Evolutionary conservation across 2,797 vertebrate genomes (phyloP), one percentile per base, ranked within the genome.

Genomic region (Lepus oiostolus): DNA sequence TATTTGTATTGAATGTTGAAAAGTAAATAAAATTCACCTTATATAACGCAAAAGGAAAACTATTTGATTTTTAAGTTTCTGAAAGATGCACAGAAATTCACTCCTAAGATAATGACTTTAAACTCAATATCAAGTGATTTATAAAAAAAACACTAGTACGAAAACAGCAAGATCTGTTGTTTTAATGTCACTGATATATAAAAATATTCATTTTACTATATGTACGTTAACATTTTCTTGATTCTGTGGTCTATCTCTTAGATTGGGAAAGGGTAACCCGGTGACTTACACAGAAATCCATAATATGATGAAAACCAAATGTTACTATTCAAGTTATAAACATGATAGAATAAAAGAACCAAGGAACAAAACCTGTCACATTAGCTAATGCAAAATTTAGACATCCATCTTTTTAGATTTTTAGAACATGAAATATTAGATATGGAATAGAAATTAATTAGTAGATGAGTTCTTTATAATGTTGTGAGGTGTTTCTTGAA

Each of bases 91-190:
- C 30, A 86, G 26, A 85, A 82, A 79, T 82, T 84, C 21, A 74
- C 3, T 75, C n/a, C 60, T 92, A 86, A 16, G 10, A 79, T 88
- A 67, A 54, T 68, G 72, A 88, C 35, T 90, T 95, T 42, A 92
- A 91, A 93, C 28, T 95, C 72, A 92, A 28, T 42, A 60, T 83
- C 54, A 91, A 86, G n/a, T 87, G 54, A 76, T 58, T 74, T 88
- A 62, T 58, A 76, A 77, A 91, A 14, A 42, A 2, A 71, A 50
- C 63, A 80, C 47, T 42, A 38, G 58, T 47, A 95, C 11, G 71
- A 93, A 81, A 89, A 30, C 58, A 38, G 32, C 70, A 74, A 10
- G 54, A 16, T 0, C 6, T 76, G 8, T 8, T 70, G 1, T 54
- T 87, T 62, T 79, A 92, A 50, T 84, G 35, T 35, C 21, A 76